These are phyloP conservation scores for Chrysolina americana DNA, from an alignment of 2,888 invertebrate species.

Conservation along the genomic window DNA sequence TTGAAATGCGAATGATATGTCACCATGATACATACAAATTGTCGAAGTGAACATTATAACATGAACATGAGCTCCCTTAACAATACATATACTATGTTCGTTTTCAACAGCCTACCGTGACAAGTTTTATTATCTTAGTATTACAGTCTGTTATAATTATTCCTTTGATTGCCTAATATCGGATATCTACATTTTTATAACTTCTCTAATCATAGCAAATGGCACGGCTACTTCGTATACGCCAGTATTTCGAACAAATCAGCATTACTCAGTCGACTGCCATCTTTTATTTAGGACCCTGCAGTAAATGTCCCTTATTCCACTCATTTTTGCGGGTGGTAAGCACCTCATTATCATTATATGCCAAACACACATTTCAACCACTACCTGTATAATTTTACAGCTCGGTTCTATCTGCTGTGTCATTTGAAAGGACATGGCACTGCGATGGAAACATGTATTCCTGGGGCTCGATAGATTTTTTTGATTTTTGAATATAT, in stretches of 20 bases:
- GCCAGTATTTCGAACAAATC: conserved; percentile 33
- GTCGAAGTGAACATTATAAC: conserved; percentile 41
- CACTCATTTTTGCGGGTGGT: no score
- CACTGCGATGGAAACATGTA: no score
- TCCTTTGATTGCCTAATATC: conserved; percentile 49
- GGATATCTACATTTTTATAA: conserved; percentile 26
- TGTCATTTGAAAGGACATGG: no score
- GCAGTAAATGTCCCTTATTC: no score
- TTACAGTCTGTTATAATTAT: conserved; percentile 65
- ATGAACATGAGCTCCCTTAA: conserved; percentile 54
- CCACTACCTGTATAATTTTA: no score
- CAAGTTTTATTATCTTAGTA: conserved; percentile 66
- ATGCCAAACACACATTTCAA: no score
- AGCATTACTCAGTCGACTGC: conserved; percentile 14
- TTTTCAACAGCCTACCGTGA: conserved; percentile 59
- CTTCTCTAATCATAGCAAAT: conserved; percentile 44
- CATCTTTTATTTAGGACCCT: neutral
- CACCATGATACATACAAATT: conserved; percentile 51
- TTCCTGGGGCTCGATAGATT: no score
- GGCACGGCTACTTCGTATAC: conserved; percentile 37
- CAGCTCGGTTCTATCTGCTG: no score
- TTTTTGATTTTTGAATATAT: no score
- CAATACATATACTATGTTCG: conserved; percentile 48
- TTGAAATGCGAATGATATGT: conserved; percentile 57
- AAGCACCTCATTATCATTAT: no score